These are phyloP conservation scores for Auanema freiburgensis DNA, from an alignment of 2,888 invertebrate species.

Conservation along the genomic window DNA sequence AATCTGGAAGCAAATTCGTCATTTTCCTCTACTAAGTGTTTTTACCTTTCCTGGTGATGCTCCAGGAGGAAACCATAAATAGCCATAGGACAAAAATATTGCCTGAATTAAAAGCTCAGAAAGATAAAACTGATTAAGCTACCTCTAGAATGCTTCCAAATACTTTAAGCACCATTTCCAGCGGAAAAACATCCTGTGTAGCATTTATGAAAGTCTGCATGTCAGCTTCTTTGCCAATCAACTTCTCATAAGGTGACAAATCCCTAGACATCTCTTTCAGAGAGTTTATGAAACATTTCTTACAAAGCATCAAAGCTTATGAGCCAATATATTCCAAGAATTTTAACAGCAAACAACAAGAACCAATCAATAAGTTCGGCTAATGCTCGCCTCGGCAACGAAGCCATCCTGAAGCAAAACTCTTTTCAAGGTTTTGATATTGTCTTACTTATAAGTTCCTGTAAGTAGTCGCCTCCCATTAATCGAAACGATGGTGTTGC, in stretches of 20 bases:
- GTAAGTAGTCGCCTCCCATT: no score
- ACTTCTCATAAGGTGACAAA: conserved; percentile 43
- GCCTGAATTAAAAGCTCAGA: conserved; percentile 29
- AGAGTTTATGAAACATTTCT: conserved; percentile 5
- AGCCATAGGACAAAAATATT: conserved; percentile 28
- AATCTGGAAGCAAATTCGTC: conserved; percentile 7
- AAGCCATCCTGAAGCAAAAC: conserved; percentile 27
- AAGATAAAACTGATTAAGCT: neutral
- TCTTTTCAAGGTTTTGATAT: neutral
- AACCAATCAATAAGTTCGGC: conserved; percentile 57
- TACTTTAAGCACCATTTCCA: conserved; percentile 54
- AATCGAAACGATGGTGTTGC: no score
- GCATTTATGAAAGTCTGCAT: conserved; percentile 56
- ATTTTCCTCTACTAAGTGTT: neutral
- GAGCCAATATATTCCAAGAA: conserved; percentile 45
- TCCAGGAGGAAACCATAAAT: conserved; percentile 35
- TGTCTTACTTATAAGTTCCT: no score
- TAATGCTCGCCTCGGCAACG: conserved; percentile 43
- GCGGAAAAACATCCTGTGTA: conserved; percentile 60
- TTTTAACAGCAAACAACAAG: conserved; percentile 50
- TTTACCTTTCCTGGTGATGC: conserved; percentile 57
- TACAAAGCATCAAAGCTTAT: conserved; percentile 39
- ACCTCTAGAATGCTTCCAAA: conserved; percentile 52
- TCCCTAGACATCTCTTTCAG: conserved; percentile 48
- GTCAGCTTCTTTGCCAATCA: conserved; percentile 52